These are phyloP conservation scores for Drosophila tropicalis DNA, from an alignment of 1,140 invertebrate species.

Conservation along the genomic window DNA sequence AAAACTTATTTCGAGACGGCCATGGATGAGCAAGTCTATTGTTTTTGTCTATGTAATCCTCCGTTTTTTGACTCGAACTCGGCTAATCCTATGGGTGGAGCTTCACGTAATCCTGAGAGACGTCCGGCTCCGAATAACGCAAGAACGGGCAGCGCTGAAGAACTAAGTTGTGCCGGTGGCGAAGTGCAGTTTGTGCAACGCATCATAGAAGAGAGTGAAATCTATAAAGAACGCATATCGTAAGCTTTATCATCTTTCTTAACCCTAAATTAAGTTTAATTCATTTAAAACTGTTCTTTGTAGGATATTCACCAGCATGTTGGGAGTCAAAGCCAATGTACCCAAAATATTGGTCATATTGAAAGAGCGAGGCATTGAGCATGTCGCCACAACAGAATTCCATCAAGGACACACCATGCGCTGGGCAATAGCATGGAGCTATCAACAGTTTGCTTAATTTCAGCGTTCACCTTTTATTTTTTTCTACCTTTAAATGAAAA, in stretches of 20 bases:
- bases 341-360: conserved; percentile 87
- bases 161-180: conserved; percentile 92
- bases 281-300: conserved; percentile 2
- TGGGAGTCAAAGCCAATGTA: conserved; percentile 94
- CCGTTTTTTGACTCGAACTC: conserved; percentile 92
- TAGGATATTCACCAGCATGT: conserved; percentile 95
- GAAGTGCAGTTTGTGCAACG: conserved; percentile 93
- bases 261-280: conserved; percentile 16
- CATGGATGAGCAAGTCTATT: conserved; percentile 83
- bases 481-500: conserved; percentile 63
- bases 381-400: conserved; percentile 92
- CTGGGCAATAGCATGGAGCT: conserved; percentile 91
- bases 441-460: conserved; percentile 47
- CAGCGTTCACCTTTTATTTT: neutral
- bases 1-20: conserved; percentile 82
- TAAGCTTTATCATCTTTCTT: conserved; percentile 79
- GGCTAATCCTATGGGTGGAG: conserved; percentile 70
- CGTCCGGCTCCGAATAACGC: conserved; percentile 88
- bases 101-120: conserved; percentile 83
- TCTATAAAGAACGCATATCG: conserved; percentile 84
- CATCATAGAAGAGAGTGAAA: conserved; percentile 92
- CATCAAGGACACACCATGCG: conserved; percentile 96
- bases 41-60: conserved; percentile 98
- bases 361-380: conserved; percentile 85
- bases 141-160: conserved; percentile 88